Evolutionary conservation across 2,113 vertebrate species (phyloP), one percentile per base, ranked within the genome.

Genomic region (Hyperopisus bebe): DNA sequence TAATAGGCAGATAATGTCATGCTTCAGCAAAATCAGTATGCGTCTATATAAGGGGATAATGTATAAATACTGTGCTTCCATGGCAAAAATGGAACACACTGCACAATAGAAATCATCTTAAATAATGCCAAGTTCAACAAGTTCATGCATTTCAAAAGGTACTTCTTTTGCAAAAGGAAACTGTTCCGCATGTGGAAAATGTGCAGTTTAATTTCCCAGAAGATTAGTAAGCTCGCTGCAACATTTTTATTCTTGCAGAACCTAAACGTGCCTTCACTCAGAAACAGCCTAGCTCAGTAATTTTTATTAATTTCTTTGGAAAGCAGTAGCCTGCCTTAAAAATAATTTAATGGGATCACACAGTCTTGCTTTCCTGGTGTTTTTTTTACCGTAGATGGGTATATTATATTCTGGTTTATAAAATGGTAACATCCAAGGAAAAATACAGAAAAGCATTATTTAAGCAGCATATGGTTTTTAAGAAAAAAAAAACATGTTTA

Each of bases 231-330:
- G n/a, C 44, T 15, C 11, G 4, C 47, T 86, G n/a, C n/a, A 50
- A 86, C 27, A 48, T 50, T 85, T 86, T 86, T 86, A 50, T 86
- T 86, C 83, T 48, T 86, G 46, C n/a, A 48, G 83, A 86, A 50
- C 11, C 47, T 27, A 15, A 86, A 27, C 27, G n/a, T 86, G 15
- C 8, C 44, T 86, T 86, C 46, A 15, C 17, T 86, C 24, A 27
- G 24, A 84, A 24, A 84, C 2, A 47, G 6, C 82, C 19, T 48
- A 47, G 82, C 46, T 85, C 39, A 48, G 46, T 85, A 24, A 48
- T 85, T 44, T 85, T 48, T 85, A 48, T 48, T 47, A 44, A 85
- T 85, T 48, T 48, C 82, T 85, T 85, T 47, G 17, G 44, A 85
- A 85, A 85, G 39, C 44, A 85, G 21, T n/a, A 24, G 44, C 82